phyloP scores from a whole-genome alignment of 2,113 vertebrate species.

The Suricata suricatta region DNA sequence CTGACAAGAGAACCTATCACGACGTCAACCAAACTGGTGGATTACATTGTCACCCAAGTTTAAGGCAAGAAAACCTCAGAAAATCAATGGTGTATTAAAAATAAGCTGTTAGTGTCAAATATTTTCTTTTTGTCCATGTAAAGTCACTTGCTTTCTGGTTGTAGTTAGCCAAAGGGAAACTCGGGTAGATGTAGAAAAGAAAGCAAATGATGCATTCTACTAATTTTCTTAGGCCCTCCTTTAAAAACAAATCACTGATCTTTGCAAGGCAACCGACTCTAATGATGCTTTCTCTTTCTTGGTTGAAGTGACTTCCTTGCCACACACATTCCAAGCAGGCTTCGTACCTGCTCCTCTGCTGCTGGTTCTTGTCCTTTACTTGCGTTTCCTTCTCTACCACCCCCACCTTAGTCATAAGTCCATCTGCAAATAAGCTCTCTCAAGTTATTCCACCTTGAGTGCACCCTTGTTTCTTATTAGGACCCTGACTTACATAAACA shows the following conservation, averaged over 20 bases:
- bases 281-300: neutral
- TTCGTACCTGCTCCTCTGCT: neutral
- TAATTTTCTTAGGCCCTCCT: neutral
- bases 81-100: neutral
- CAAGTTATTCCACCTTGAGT: neutral
- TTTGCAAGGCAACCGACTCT: neutral
- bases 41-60: neutral
- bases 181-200: neutral
- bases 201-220: neutral
- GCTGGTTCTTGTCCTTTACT: neutral
- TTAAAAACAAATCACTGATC: neutral
- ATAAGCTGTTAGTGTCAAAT: neutral
- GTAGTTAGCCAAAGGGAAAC: neutral
- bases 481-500: neutral
- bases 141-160: neutral
- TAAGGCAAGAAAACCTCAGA: neutral
- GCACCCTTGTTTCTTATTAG: neutral
- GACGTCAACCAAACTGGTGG: neutral
- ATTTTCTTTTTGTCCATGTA: neutral
- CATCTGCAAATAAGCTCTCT: neutral
- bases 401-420: neutral
- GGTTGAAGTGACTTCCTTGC: neutral
- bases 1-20: neutral
- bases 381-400: neutral
- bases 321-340: fast-evolving